Evolutionary conservation across 2,888 invertebrate genomes (phyloP), one percentile per base, ranked within the genome.

Genomic region (Steinernema scapterisci): DNA sequence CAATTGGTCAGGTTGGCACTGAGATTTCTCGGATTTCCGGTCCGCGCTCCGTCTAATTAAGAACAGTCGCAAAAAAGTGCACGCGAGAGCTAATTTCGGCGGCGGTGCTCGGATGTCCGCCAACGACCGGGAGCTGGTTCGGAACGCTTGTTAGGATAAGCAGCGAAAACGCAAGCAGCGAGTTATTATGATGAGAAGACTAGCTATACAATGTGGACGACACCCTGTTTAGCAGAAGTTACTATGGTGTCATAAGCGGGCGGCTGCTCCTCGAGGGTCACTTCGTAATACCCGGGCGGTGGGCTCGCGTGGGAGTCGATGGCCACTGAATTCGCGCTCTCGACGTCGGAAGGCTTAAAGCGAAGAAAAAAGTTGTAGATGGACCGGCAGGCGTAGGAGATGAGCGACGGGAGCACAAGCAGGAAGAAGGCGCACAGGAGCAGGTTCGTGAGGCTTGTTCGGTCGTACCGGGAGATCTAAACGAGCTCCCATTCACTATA

Each of bases 381-480:
- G 19, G 73, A 48, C n/a, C 76, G 74, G 25, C 75, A 70, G 31
- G 70, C 46, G 73, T 76, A 76, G 23, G 75, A 70, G n/a, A 76
- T 71, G 27, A 76, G 44, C 21, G 76, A 74, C 13, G 76, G 76
- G 31, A 76, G 46, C 38, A 76, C 72, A n/a, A 76, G 54, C 19
- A 76, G 71, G 63, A 76, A 76, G 71, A 76, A 76, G 38, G 56
- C 72, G 48, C 76, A 76, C 23, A 76, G 54, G 7, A 76, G 45
- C 27, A 76, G 72, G 23, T 76, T 76, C 19, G 72, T 72, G 38
- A 75, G 46, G 31, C 54, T 71, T 19, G 71, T 63, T 31, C 63
- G 63, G 38, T 63, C 63, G 63, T 63, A 63, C 27, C 63, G 63
- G 16, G 63, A 63, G 27, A 63, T 63, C 63, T 63, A 27, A 11